Evolutionary conservation across 2,797 vertebrate genomes (phyloP).

Genomic region (Macropus fuliginosus): DNA sequence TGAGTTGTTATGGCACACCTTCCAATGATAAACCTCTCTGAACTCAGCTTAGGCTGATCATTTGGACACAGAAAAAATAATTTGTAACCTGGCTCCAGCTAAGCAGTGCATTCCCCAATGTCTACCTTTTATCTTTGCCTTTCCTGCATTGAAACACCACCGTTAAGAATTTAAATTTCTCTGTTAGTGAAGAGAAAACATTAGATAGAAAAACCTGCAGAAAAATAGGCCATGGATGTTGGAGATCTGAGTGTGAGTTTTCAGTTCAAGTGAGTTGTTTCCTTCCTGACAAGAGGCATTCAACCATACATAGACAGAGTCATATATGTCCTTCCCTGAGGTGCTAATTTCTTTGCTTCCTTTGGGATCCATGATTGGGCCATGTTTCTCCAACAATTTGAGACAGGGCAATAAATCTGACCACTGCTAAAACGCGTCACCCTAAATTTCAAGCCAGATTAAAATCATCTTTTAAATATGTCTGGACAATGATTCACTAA

Average conservation of each 20-base stretch:
- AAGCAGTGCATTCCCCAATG: neutral
- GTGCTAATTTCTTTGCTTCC: neutral
- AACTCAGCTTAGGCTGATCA: neutral
- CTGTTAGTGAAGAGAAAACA: neutral
- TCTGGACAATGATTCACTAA: neutral
- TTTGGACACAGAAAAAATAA: neutral
- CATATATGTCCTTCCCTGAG: neutral
- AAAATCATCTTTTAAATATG: neutral
- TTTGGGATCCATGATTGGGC: neutral
- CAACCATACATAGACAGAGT: neutral
- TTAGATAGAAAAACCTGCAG: neutral
- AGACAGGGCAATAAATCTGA: neutral
- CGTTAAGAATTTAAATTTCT: neutral
- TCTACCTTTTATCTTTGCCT: neutral
- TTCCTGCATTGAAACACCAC: neutral
- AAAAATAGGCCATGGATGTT: neutral
- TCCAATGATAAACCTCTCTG: neutral
- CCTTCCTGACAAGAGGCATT: neutral
- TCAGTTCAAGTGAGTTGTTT: neutral
- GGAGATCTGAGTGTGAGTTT: neutral
- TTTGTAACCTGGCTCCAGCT: neutral
- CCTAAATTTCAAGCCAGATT: neutral
- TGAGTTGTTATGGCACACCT: neutral
- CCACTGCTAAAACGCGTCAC: neutral
- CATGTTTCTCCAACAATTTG: neutral